Percentiles rank a stretch among this genome's conserved stretches.
Evolutionary conservation across 2,797 vertebrate species (phyloP).

Genomic region (Typhlichthys subterraneus): DNA sequence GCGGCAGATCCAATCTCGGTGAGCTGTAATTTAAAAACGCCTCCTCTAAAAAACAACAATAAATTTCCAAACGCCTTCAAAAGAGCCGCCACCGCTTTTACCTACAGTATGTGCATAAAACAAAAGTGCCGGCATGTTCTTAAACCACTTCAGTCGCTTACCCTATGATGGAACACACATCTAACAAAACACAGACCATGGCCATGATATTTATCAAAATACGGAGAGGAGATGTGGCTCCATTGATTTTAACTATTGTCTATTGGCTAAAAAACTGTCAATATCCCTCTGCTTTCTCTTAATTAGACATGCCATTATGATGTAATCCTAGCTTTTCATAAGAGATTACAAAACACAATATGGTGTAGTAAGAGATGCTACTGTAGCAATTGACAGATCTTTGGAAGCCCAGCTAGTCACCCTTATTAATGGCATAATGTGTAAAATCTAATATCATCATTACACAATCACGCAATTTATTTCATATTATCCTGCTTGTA

Average conservation of each 20-base stretch:
- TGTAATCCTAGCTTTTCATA: constrained; percentile 22
- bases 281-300: constrained; percentile 19
- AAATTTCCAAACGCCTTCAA: constrained; percentile 72
- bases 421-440: too few species aligned
- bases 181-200: constrained; percentile 43
- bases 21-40: constrained; percentile 64
- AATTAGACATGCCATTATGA: constrained; percentile 37
- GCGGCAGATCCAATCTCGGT: constrained; percentile 62
- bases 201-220: constrained; percentile 32
- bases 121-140: constrained; percentile 60
- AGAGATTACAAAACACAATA: not conserved
- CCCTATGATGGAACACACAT: constrained; percentile 52
- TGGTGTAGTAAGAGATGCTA: too few species aligned
- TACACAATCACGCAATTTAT: too few species aligned
- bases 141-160: constrained; percentile 58
- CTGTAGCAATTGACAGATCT: too few species aligned
- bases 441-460: too few species aligned
- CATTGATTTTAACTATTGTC: constrained; percentile 44
- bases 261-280: not conserved
- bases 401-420: too few species aligned
- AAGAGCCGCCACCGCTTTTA: constrained; percentile 44
- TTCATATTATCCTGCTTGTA: too few species aligned
- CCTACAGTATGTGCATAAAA: constrained; percentile 58
- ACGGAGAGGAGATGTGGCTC: constrained; percentile 33
- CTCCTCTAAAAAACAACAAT: constrained; percentile 70